phyloP scores from a whole-genome alignment of 92 coral and sea anemone genomes.

The Bergia puertoricense region DNA sequence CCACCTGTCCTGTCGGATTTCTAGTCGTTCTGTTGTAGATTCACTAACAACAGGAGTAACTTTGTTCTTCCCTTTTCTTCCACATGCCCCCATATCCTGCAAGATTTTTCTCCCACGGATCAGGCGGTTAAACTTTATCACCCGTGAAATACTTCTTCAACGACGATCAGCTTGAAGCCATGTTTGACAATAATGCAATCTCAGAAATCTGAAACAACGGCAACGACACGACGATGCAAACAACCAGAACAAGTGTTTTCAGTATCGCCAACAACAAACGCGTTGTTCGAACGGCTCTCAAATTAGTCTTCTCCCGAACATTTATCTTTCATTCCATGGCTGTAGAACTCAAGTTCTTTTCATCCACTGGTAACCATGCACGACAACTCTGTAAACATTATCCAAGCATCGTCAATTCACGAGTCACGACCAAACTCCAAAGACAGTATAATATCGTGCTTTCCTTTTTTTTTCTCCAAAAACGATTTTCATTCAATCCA shows the following conservation, averaged over 20 bases:
- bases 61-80: constrained; percentile 55
- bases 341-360: not conserved
- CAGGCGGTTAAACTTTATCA: not conserved
- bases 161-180: not conserved
- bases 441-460: not conserved
- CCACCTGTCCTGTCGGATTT: constrained; percentile 77
- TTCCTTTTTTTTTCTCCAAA: too few species aligned
- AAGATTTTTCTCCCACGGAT: not conserved
- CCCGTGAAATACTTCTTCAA: not conserved
- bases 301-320: not conserved
- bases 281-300: not conserved
- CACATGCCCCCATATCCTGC: constrained; percentile 25
- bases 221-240: not conserved
- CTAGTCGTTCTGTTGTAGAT: constrained; percentile 64
- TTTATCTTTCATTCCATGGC: not conserved
- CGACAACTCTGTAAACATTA: not conserved
- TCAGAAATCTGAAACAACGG: not conserved
- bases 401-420: not conserved
- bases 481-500: not conserved
- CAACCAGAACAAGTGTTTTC: too few species aligned
- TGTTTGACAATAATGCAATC: not conserved
- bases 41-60: constrained; percentile 67
- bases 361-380: not conserved
- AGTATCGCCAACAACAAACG: not conserved
- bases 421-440: not conserved